Conservation (phyloP, 2,797 vertebrate species). For the Cheirogaleus major region DNA sequence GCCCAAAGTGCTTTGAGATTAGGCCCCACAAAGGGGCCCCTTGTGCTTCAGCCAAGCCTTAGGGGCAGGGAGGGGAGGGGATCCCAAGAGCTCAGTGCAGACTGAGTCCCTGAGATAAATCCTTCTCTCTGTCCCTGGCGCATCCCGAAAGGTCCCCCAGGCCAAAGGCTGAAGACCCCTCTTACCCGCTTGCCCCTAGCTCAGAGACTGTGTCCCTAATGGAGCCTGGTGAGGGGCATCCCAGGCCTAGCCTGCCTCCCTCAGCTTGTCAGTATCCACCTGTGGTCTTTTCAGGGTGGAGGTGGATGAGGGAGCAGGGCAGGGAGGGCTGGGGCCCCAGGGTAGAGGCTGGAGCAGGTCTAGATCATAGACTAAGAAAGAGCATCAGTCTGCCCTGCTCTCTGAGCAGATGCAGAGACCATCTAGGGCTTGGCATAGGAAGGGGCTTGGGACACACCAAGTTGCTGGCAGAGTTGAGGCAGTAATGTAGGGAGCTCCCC, state of each 20-base stretch:
- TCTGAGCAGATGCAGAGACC: background rate
- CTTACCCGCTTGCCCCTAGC: background rate
- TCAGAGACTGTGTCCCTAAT: background rate
- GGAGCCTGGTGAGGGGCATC: background rate
- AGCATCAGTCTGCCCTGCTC: background rate
- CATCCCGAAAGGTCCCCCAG: slow-evolving; percentile 15
- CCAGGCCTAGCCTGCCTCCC: background rate
- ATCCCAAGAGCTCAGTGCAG: slow-evolving; percentile 84
- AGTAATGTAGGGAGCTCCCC: background rate
- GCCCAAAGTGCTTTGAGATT: slow-evolving; percentile 98
- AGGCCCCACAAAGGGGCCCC: slow-evolving; percentile 98
- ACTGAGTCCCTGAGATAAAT: slow-evolving; percentile 87
- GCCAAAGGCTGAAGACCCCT: slow-evolving; percentile 35
- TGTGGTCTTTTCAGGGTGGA: background rate
- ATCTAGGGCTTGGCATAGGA: background rate
- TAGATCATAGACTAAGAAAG: background rate
- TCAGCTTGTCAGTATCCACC: background rate
- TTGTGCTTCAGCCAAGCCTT: slow-evolving; percentile 96
- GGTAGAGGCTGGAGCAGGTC: background rate
- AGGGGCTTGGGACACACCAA: background rate
- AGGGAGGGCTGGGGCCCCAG: background rate
- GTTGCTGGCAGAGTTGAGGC: background rate
- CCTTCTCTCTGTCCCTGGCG: slow-evolving; percentile 63
- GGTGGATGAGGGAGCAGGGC: background rate
- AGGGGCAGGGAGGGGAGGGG: slow-evolving; percentile 88